Evolutionary conservation across 2,797 vertebrate genomes (phyloP).

Genomic region (Spinus olivaceus): DNA sequence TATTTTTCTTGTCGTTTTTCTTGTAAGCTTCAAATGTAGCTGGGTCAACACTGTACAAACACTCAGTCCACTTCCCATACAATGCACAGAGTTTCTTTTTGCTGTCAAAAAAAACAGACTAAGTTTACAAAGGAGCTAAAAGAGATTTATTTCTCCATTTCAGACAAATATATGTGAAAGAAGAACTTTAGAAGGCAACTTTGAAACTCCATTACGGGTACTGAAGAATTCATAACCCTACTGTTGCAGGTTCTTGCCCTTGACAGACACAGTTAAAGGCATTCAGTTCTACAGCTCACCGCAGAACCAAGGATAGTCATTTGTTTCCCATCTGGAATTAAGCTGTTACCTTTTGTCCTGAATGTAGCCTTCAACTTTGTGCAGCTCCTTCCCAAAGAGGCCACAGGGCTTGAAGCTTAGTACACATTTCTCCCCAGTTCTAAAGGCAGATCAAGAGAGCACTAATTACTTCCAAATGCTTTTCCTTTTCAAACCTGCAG

Average conservation of each 20-base stretch:
- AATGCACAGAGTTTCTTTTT: constrained; percentile 94
- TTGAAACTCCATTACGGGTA: background rate
- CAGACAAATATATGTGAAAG: background rate
- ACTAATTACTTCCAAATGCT: background rate
- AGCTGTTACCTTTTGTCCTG: constrained; percentile 91
- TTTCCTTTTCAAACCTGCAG: background rate
- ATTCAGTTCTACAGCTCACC: background rate
- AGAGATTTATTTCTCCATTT: background rate
- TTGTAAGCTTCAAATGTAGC: constrained; percentile 87
- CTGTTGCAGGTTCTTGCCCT: background rate
- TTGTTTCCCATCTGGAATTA: background rate
- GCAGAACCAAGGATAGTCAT: background rate
- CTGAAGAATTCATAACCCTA: background rate
- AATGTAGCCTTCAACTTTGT: constrained; percentile 98
- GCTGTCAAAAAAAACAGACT: constrained; percentile 71
- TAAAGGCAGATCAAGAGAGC: constrained; percentile 67
- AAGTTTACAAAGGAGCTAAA: background rate
- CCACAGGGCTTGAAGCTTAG: constrained; percentile 94
- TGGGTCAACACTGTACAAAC: constrained; percentile 87
- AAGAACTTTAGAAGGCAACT: background rate
- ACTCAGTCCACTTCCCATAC: constrained; percentile 98
- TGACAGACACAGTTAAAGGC: background rate
- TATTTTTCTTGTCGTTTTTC: constrained; percentile 88
- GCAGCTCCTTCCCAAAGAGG: constrained; percentile 96
- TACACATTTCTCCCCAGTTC: constrained; percentile 93